Evolutionary conservation across 2,888 invertebrate genomes (phyloP).

Genomic region (Drosophila barbarae): DNA sequence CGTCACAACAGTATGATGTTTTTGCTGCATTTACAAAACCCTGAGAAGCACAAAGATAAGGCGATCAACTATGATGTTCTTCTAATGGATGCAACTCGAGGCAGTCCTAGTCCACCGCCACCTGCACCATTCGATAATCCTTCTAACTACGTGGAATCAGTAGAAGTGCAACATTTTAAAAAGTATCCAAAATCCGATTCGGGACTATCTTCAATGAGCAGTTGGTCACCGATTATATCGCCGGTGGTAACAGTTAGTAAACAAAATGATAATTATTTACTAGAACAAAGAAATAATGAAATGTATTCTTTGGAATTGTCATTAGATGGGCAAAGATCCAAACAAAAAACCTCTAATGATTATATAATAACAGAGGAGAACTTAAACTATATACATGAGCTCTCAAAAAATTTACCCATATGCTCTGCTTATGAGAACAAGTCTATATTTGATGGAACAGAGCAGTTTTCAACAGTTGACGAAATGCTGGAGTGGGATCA

Average conservation of each 20-base stretch:
- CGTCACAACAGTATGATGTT: conserved; percentile 79
- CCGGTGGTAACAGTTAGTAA: conserved; percentile 77
- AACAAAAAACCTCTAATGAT: conserved; percentile 41
- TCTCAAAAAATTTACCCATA: conserved; percentile 79
- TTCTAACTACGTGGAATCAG: conserved; percentile 4
- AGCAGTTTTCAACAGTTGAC: conserved; percentile 61
- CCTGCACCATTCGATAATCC: conserved; percentile 87
- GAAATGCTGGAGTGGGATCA: conserved; percentile 76
- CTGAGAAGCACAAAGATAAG: conserved; percentile 72
- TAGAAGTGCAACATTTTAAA: conserved; percentile 20
- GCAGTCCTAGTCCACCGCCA: conserved; percentile 90
- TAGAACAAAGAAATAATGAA: conserved; percentile 42
- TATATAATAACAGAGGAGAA: conserved; percentile 78
- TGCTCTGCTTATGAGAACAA: conserved; percentile 79
- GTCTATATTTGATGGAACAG: conserved; percentile 74
- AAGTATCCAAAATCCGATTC: conserved; percentile 87
- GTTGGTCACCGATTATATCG: conserved; percentile 88
- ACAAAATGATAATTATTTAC: conserved; percentile 43
- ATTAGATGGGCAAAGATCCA: conserved; percentile 3
- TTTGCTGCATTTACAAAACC: conserved; percentile 78
- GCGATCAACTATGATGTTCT: conserved; percentile 53
- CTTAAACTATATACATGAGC: conserved; percentile 78
- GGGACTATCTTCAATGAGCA: conserved; percentile 92
- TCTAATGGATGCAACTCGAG: conserved; percentile 79
- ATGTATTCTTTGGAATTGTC: conserved; percentile 6